A percentile compares a stretch with the other conserved stretches of the same genome.
phyloP scores from a whole-genome alignment of 2,113 vertebrate species.

The Acanthochromis polyacanthus region DNA sequence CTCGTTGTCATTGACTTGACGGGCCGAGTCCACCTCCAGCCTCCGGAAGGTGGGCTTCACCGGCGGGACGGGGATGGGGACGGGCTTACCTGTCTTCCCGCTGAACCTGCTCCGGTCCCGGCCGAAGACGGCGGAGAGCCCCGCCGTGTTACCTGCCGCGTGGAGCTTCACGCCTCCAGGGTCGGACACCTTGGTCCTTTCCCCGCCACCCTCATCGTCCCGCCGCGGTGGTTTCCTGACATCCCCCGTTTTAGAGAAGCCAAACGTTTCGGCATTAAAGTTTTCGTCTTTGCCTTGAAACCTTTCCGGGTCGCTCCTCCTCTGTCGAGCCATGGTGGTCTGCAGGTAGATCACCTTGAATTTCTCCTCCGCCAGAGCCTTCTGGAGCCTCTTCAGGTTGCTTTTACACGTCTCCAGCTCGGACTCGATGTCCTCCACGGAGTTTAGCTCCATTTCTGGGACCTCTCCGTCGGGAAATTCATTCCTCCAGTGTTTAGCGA shows the following conservation, averaged over 20 bases:
- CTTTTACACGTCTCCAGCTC: slow-evolving; percentile 89
- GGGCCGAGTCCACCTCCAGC: slow-evolving; percentile 37
- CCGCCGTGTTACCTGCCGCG: slow-evolving; percentile 24
- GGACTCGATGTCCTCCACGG: slow-evolving; percentile 86
- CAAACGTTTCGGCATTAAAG: slow-evolving; percentile 42
- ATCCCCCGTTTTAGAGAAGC: neutral
- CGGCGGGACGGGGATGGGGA: slow-evolving; percentile 72
- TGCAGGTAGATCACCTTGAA: slow-evolving; percentile 93
- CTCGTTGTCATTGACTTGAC: slow-evolving; percentile 56
- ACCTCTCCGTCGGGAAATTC: slow-evolving; percentile 90
- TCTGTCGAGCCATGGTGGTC: slow-evolving; percentile 85
- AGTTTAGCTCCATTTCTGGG: slow-evolving; percentile 86
- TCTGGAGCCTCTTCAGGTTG: slow-evolving; percentile 88
- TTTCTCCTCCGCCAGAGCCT: slow-evolving; percentile 89
- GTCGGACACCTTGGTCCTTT: slow-evolving; percentile 37
- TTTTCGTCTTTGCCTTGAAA: slow-evolving; percentile 60
- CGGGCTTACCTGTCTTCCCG: slow-evolving; percentile 74
- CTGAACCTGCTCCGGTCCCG: slow-evolving; percentile 65
- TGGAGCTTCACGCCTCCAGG: slow-evolving; percentile 31
- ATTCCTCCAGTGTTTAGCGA: slow-evolving; percentile 90
- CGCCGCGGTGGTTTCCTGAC: slow-evolving; percentile 5
- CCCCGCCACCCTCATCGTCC: slow-evolving; percentile 33
- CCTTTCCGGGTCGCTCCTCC: slow-evolving; percentile 51
- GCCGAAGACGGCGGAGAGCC: slow-evolving; percentile 22
- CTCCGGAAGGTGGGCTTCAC: slow-evolving; percentile 63